Evolutionary conservation across 2,888 invertebrate genomes (phyloP).

Genomic region (Conus canariensis): DNA sequence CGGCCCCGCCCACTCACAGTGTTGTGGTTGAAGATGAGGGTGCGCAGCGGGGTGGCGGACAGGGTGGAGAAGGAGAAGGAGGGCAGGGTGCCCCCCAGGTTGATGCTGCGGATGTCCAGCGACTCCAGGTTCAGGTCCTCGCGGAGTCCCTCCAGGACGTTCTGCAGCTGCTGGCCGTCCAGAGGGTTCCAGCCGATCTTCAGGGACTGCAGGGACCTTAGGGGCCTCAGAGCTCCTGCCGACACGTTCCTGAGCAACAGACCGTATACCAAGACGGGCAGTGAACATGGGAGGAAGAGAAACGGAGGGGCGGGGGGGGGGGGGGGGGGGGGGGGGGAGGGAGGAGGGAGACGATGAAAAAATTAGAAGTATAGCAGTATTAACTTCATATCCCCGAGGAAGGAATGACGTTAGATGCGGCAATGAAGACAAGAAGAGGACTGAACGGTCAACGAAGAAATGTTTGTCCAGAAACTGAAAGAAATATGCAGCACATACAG

Average conservation of each 20-base stretch:
- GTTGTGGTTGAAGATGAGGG: constrained; percentile 62
- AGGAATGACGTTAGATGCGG: too few relatives aligned
- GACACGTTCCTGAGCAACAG: constrained; percentile 21
- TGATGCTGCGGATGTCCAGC: constrained; percentile 62
- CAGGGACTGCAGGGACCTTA: constrained; percentile 59
- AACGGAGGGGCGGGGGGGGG: not conserved
- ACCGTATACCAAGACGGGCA: not conserved
- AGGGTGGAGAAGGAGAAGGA: constrained; percentile 60
- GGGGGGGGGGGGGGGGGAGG: not conserved
- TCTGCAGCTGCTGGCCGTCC: constrained; percentile 52
- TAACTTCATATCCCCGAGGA: too few relatives aligned
- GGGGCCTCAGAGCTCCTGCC: constrained; percentile 52
- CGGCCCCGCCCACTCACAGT: constrained; percentile 42
- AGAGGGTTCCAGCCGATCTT: constrained; percentile 65
- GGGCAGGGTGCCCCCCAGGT: constrained; percentile 57
- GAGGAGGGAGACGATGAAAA: not conserved
- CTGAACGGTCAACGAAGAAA: too few relatives aligned
- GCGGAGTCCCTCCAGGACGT: constrained; percentile 48
- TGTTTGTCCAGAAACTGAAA: too few relatives aligned
- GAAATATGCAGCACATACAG: too few relatives aligned
- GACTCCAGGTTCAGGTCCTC: constrained; percentile 56
- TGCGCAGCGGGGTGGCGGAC: constrained; percentile 54
- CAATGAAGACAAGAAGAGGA: too few relatives aligned
- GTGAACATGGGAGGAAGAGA: not conserved
- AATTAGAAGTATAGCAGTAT: not conserved